Conservation (phyloP, 2,113 vertebrate species). For the Rhizomys pruinosus region DNA sequence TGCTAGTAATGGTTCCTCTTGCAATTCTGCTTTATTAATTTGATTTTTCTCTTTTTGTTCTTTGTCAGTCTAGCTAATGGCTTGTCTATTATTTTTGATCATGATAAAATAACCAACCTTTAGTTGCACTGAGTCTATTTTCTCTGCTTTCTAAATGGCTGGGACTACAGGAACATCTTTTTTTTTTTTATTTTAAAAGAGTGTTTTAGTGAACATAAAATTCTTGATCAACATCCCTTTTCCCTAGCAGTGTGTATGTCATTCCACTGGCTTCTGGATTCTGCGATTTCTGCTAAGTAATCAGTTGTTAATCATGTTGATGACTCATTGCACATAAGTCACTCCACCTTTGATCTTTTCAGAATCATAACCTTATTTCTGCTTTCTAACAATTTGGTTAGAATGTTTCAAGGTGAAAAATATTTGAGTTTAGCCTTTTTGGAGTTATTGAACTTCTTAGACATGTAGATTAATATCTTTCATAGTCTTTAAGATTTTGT, state of each 20-base stretch:
- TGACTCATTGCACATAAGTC: not conserved
- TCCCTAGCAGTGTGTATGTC: not conserved
- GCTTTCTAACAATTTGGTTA: not conserved
- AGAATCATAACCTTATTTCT: not conserved
- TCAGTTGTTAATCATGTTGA: not conserved
- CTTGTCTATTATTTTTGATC: not conserved
- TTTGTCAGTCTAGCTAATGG: not conserved
- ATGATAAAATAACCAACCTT: not conserved
- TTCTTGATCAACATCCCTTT: not conserved
- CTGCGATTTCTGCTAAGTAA: not conserved
- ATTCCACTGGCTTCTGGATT: not conserved
- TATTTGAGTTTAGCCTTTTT: slow-evolving; percentile 1
- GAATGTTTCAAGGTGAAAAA: not conserved
- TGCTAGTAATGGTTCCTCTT: not conserved
- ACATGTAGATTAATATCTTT: slow-evolving; percentile 4
- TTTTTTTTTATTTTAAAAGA: too few species aligned
- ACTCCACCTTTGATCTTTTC: not conserved
- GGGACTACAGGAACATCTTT: too few species aligned
- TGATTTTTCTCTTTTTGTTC: not conserved
- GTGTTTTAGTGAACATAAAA: not conserved
- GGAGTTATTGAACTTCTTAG: not conserved
- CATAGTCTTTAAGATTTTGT: not conserved
- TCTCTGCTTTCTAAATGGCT: not conserved
- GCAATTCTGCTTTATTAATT: not conserved
- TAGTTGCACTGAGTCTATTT: not conserved